These are phyloP conservation scores for Dendroctonus ponderosae DNA, from an alignment of 1,140 invertebrate species.

Conservation along the genomic window DNA sequence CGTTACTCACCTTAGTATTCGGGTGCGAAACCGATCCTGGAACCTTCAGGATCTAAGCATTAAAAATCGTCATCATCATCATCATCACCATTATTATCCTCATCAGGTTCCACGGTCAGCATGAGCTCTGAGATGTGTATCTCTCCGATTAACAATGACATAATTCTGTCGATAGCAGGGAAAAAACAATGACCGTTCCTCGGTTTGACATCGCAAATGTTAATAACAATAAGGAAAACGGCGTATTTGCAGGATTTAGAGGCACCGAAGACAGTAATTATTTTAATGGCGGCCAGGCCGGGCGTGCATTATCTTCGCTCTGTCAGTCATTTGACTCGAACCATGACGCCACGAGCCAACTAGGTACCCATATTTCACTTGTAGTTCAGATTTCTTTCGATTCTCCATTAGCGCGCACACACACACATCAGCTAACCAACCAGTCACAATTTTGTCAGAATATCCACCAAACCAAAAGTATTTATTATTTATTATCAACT, in stretches of 20 bases:
- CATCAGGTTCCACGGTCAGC: no score
- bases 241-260: slow-evolving; percentile 6
- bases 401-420: no score
- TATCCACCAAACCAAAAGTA: no score
- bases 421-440: no score
- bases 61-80: no score
- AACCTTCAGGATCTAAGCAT: no score
- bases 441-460: no score
- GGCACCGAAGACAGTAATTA: slow-evolving; percentile 47
- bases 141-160: slow-evolving; percentile 9
- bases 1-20: slow-evolving; percentile 12
- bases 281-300: slow-evolving; percentile 50
- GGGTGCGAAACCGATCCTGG: no score
- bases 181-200: not conserved
- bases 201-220: slow-evolving; percentile 4
- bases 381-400: slow-evolving; percentile 36
- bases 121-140: slow-evolving; percentile 4
- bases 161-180: not conserved
- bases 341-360: slow-evolving; percentile 54
- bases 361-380: slow-evolving; percentile 47
- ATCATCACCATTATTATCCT: no score
- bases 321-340: slow-evolving; percentile 54
- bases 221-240: slow-evolving; percentile 40
- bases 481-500: no score
- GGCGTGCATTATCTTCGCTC: slow-evolving; percentile 52